A percentile compares a stretch with the other conserved stretches of the same genome.
These are phyloP conservation scores for Brachionus plicatilis DNA, from an alignment of 1,140 invertebrate species.

Conservation along the genomic window DNA sequence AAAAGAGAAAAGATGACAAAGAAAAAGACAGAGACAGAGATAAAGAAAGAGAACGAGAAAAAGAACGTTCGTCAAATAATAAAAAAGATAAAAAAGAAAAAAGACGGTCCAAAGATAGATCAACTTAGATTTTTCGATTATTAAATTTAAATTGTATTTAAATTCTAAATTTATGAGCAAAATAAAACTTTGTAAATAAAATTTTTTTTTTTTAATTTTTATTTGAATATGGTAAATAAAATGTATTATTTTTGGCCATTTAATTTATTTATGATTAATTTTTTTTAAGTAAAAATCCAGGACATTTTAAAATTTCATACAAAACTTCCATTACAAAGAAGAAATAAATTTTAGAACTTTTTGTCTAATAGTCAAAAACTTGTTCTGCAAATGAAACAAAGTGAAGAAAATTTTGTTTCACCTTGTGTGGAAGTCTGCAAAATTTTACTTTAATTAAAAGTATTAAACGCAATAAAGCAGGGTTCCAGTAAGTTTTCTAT, in stretches of 20 bases:
- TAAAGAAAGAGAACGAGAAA: not conserved
- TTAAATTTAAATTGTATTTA: conserved; percentile 4
- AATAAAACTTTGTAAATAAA: not conserved
- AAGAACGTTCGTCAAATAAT: not conserved
- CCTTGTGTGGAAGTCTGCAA: no score
- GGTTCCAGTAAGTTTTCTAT: no score
- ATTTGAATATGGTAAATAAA: not conserved
- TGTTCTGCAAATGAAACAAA: no score
- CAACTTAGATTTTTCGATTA: not conserved
- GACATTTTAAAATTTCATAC: no score
- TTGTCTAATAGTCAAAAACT: no score
- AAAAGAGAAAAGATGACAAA: conserved; percentile 6
- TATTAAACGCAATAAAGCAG: no score
- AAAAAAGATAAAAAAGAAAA: conserved; percentile 36
- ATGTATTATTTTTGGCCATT: not conserved
- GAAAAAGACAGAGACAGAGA: not conserved
- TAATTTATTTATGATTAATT: no score
- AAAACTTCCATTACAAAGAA: no score
- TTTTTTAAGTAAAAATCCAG: no score
- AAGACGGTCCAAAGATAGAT: not conserved
- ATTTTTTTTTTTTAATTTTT: not conserved
- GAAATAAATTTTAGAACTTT: no score
- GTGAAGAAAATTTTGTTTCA: no score
- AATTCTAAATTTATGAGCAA: not conserved
- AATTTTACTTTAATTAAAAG: no score